Base-by-base conservation (phyloP, 92 coral and sea anemone genomes). In the Zoanthus sansibaricus region DNA sequence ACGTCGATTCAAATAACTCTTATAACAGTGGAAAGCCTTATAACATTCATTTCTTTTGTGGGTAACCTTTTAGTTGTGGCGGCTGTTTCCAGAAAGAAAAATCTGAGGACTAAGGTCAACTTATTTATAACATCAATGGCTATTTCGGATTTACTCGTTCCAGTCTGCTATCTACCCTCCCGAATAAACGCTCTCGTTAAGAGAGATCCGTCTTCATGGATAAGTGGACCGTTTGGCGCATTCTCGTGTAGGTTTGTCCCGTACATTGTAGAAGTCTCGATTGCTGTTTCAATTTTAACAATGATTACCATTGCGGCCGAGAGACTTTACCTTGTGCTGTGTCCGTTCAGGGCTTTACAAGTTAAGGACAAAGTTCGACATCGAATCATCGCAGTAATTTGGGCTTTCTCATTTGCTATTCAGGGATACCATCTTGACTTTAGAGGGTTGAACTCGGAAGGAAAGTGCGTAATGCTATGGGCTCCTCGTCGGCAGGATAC, bases 81-180 rank as follows among this genome's bases (percentile, higher is more conserved):
- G 33, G 94, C 92, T 13, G 92, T 94, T 25, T 71, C 21, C 46
- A 92, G 78, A 90, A 88, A 86, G 46, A 82, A 75, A 11, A 46
- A 88, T 37, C 89, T 92, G 89, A 88, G 89, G 58, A 92, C 95
- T 9, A 90, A 93, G 3, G 92, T 92, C 69, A 94, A 92, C 90
- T 90, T 85, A 86, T 94, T 92, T 80, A 69, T 94, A 4, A 83
- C 87, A 14, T 92, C 91, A 67, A 91, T 92, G 94, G 90, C 92
- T 58, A 71, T 87, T 4, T 89, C 96, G n/a, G 98, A 94, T 56
- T 52, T 94, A 82, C 68, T 94, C 12, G 83, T 90, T 31, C 87
- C 98, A 3, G 83, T 92, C 45, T 83, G 91, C 42, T 86, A 86
- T 90, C 83, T 92, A 95, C 98, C 98, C 1, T n/a, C 90, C 10